Evolutionary conservation across 2,888 invertebrate species (phyloP), one percentile per base, ranked within the genome.

Genomic region (Ochropleura plecta): DNA sequence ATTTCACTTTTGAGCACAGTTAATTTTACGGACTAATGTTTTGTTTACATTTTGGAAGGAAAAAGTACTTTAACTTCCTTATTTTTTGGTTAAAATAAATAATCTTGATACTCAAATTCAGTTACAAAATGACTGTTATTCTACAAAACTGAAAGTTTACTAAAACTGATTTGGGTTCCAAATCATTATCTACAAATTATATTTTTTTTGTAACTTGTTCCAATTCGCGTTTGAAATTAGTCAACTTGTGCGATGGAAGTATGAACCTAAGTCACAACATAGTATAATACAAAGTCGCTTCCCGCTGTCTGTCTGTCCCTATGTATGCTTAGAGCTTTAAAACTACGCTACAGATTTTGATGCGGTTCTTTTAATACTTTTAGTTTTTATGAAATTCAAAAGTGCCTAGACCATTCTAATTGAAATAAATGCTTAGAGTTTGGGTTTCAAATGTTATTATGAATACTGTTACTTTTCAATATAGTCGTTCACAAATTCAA

Each of bases 61-160:
- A 40, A 2, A 18, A 49, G n/a, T 30, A 55, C 30, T 9, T 49
- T 5, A 44, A 59, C 20, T 51, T 16, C 16, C 14, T 70, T 59
- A 44, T n/a, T 42, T 18, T 30, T 71, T 9, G 9, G 53, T 62
- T 12, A 12, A 53, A 62, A 48, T 62, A 46, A 73, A 62, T 49
- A n/a, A n/a, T 9, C n/a, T 71, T 30, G 59, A 60, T 73, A 44
- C 49, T 71, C 8, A 51, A 30, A 71, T 51, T 49, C 20, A 59
- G 5, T 5, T 59, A 5, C 0, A 10, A 7, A 4, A 18, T 44
- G 49, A n/a, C n/a, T n/a, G n/a, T 70, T 14, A 46, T 55, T 40
- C 16, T 9, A 10, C n/a, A 40, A 12, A 16, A 44, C 53, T 16
- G 4, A 30, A 16, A 55, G 16, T n/a, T n/a, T n/a, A n/a, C n/a